Evolutionary conservation across 2,797 vertebrate species (phyloP), one percentile per base, ranked within the genome.

Genomic region (Gymnocypris eckloni): DNA sequence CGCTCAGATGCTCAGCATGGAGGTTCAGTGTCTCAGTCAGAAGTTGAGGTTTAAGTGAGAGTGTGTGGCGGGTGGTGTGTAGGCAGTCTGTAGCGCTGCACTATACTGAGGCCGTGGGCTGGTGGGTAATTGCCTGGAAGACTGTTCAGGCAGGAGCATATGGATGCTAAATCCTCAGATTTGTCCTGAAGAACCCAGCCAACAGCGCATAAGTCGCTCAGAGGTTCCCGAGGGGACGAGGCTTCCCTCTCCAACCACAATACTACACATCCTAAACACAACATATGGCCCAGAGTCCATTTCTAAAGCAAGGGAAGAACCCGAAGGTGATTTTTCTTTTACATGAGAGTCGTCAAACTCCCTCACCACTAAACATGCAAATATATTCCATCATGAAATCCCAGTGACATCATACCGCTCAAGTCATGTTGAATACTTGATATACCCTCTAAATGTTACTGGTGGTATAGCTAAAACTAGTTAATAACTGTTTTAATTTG

Each of bases 111-210:
- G 87, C 75, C 48, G 25, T 87, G 86, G 84, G 75, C 78, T 79
- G 59, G 69, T 89, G 81, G 91, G 85, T 89, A 92, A 94, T 93
- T 91, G 92, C 91, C 93, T 93, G 92, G 92, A 87, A 86, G 83
- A 73, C 81, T 81, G 90, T 86, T 91, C 89, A 80, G 86, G 88
- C 90, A 88, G 82, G 88, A 93, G 90, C 95, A 95, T 94, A 95
- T 94, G 94, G 93, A 91, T 93, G 91, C 85, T 92, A 95, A 90
- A 95, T 94, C 94, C 93, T 92, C 91, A 92, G 93, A 95, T 95
- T 95, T 94, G 93, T 93, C 92, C 87, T 86, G 90, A 90, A 87
- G 92, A 91, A 91, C 75, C 87, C 86, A 93, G 94, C 93, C 94
- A 95, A 93, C 90, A 93, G 76, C 70, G 4, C 70, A 81, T 88